These are phyloP conservation scores for Acomys russatus DNA, from an alignment of 2,797 vertebrate genomes.

Conservation along the genomic window DNA sequence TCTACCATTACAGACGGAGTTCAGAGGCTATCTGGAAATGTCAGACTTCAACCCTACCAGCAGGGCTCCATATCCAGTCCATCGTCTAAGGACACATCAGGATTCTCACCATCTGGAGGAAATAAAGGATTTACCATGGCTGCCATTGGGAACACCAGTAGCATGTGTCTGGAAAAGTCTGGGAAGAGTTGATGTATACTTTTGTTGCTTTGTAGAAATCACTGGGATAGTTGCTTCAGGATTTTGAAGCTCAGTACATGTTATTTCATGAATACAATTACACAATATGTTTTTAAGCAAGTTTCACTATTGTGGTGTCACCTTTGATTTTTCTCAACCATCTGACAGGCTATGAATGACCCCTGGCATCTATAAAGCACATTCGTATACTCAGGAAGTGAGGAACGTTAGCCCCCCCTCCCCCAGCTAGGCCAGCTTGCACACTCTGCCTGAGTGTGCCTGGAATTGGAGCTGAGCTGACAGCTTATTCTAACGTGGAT, in stretches of 20 bases:
- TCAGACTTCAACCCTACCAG: too few relatives aligned
- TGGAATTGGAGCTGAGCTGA: not conserved
- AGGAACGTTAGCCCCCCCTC: not conserved
- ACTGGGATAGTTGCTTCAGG: not conserved
- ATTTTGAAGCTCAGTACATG: not conserved
- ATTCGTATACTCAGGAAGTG: not conserved
- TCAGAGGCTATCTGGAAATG: too few relatives aligned
- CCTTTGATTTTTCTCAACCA: not conserved
- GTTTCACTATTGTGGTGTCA: not conserved
- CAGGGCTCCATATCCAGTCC: too few relatives aligned
- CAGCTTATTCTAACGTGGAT: too few relatives aligned
- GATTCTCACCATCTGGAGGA: not conserved
- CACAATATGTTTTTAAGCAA: not conserved
- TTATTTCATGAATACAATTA: not conserved
- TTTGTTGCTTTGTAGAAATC: not conserved
- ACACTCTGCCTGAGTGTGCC: not conserved
- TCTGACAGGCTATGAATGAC: not conserved
- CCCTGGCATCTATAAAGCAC: not conserved
- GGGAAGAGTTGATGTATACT: not conserved
- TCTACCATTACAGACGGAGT: too few relatives aligned
- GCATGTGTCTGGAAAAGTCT: rapidly evolving
- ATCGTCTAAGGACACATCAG: not conserved
- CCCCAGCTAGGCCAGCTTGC: not conserved
- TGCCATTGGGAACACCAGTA: not conserved
- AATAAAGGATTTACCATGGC: not conserved